A percentile compares a stretch with the other conserved stretches of the same genome.
phyloP scores from a whole-genome alignment of 2,113 vertebrate species.

The Oncorhynchus masou region DNA sequence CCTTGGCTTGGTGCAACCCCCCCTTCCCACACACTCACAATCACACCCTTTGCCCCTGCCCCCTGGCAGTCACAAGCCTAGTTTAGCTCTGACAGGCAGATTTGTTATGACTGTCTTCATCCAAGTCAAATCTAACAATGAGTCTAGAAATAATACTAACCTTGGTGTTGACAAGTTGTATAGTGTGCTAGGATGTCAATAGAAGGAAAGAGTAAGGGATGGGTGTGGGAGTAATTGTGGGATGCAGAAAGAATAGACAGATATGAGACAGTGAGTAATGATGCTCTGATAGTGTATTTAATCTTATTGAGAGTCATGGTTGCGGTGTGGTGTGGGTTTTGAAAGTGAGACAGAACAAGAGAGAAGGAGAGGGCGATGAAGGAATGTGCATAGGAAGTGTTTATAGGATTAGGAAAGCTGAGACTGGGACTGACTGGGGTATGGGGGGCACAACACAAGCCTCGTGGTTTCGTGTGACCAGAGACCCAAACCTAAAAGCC shows the following conservation, averaged over 20 bases:
- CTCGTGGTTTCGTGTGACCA: conserved; percentile 37
- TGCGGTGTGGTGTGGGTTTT: too few relatives aligned
- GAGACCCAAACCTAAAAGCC: conserved; percentile 25
- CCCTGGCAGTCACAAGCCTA: conserved; percentile 2
- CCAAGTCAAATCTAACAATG: background rate
- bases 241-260: too few relatives aligned
- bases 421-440: conserved; percentile 8
- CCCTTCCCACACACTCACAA: conserved; percentile 1
- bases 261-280: too few relatives aligned
- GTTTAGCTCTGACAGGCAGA: conserved; percentile 16
- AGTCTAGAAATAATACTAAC: too few relatives aligned
- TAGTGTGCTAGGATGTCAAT: too few relatives aligned
- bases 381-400: conserved; percentile 53
- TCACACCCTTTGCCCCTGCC: background rate
- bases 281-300: too few relatives aligned
- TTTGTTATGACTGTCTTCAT: conserved; percentile 10
- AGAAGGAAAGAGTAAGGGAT: too few relatives aligned
- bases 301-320: too few relatives aligned
- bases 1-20: background rate
- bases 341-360: too few relatives aligned
- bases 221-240: too few relatives aligned
- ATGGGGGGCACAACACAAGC: background rate
- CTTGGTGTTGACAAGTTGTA: too few relatives aligned
- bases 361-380: background rate
- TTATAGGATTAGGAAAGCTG: conserved; percentile 47